These are phyloP conservation scores for Saccopteryx bilineata DNA, from an alignment of 2,113 vertebrate genomes.

Conservation along the genomic window DNA sequence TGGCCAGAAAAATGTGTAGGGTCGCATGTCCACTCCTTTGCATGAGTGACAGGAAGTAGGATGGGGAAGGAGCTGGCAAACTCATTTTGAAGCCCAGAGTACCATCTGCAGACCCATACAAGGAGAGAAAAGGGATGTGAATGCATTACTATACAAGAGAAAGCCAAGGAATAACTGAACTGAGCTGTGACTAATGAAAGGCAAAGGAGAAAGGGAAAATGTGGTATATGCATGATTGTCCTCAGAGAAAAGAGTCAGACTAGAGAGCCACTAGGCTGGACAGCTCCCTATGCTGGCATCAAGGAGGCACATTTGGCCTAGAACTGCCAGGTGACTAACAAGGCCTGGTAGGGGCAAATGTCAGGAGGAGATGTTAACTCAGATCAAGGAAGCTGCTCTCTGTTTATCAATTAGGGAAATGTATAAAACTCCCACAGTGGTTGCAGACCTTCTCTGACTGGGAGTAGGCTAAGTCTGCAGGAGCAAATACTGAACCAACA, in stretches of 20 bases:
- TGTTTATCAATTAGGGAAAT: not conserved
- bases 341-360: not conserved
- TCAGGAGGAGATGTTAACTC: no score
- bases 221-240: accelerated
- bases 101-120: not conserved
- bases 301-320: not conserved
- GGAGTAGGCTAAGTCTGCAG: not conserved
- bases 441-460: not conserved
- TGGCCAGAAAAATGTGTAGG: not conserved
- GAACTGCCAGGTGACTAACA: not conserved
- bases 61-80: not conserved
- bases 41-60: not conserved
- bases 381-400: not conserved
- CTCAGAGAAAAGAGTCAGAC: not conserved
- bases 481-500: not conserved
- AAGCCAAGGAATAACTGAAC: not conserved
- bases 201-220: not conserved
- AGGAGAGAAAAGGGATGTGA: not conserved
- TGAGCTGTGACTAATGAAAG: not conserved
- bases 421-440: not conserved
- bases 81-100: not conserved
- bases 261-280: not conserved
- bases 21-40: not conserved
- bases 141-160: not conserved
- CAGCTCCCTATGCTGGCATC: not conserved